Percentiles rank a stretch among this genome's conserved stretches.
These are phyloP conservation scores for Nomada goodeniana DNA, from an alignment of 2,888 invertebrate species.

Conservation along the genomic window DNA sequence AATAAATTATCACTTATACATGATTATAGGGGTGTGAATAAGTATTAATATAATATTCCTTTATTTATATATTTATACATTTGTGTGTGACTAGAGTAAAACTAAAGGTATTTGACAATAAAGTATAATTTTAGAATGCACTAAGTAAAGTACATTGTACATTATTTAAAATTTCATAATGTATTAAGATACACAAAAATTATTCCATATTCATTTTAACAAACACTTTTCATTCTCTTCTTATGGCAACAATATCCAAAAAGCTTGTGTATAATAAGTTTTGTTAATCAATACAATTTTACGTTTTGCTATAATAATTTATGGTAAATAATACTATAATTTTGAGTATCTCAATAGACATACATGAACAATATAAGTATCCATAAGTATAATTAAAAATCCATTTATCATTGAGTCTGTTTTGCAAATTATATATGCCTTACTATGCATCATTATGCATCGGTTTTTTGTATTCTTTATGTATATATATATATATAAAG, in stretches of 20 bases:
- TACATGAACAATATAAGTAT: constrained; percentile 30
- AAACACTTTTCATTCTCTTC: background rate
- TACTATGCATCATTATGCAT: constrained; percentile 1
- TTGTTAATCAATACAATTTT: background rate
- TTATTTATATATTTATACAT: constrained; percentile 55
- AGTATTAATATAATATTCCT: constrained; percentile 18
- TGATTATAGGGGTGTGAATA: constrained; percentile 1
- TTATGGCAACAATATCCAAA: background rate
- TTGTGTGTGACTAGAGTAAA: constrained; percentile 49
- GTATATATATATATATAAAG: background rate
- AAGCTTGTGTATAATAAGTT: background rate
- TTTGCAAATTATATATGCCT: constrained; percentile 17
- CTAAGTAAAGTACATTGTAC: constrained; percentile 10
- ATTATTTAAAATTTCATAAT: constrained; percentile 28
- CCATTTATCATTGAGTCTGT: constrained; percentile 10
- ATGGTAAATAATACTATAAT: background rate
- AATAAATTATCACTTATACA: constrained; percentile 4
- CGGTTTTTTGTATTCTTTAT: background rate
- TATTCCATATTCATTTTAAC: background rate
- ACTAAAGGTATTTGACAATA: constrained; percentile 24
- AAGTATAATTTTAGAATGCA: constrained; percentile 3
- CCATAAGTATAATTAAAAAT: constrained; percentile 27
- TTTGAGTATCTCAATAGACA: constrained; percentile 40
- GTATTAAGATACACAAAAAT: constrained; percentile 49
- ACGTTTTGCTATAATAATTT: background rate